Evolutionary conservation across 2,888 invertebrate genomes (phyloP).

Genomic region (Laothoe populi): DNA sequence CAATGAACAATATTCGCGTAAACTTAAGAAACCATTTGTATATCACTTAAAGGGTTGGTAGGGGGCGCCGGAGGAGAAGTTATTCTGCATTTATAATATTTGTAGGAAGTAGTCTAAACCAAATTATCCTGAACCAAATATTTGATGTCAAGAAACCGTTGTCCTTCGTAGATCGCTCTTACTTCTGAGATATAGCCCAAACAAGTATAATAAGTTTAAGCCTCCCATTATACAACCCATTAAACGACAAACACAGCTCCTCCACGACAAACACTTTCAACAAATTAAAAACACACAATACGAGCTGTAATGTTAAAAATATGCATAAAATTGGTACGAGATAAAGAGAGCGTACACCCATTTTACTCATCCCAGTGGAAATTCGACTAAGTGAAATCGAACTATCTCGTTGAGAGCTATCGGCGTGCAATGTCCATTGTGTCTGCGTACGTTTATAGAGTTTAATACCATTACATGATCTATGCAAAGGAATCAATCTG

Average conservation of each 20-base stretch:
- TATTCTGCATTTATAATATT: too few relatives aligned
- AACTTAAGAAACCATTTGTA: too few relatives aligned
- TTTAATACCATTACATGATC: neutral
- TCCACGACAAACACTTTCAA: neutral
- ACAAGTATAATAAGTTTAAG: too few relatives aligned
- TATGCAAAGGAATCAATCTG: neutral
- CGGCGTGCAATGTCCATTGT: slow-evolving; percentile 34
- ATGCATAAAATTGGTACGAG: neutral
- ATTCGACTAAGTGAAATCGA: slow-evolving; percentile 40
- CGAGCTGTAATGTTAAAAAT: slow-evolving; percentile 3
- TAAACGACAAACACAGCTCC: neutral
- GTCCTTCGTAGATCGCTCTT: too few relatives aligned
- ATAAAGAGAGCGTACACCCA: slow-evolving; percentile 3
- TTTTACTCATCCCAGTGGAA: slow-evolving; percentile 40
- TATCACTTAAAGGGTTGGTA: too few relatives aligned
- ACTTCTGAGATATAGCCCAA: too few relatives aligned
- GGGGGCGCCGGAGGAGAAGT: too few relatives aligned
- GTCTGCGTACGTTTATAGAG: slow-evolving; percentile 31
- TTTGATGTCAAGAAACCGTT: too few relatives aligned
- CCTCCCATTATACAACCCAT: neutral
- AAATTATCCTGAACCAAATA: too few relatives aligned
- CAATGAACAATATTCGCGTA: too few relatives aligned
- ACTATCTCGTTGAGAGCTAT: slow-evolving; percentile 40
- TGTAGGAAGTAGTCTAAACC: too few relatives aligned
- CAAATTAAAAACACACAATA: slow-evolving; percentile 10